Evolutionary conservation across 2,113 vertebrate genomes (phyloP).

Genomic region (Origma solitaria): DNA sequence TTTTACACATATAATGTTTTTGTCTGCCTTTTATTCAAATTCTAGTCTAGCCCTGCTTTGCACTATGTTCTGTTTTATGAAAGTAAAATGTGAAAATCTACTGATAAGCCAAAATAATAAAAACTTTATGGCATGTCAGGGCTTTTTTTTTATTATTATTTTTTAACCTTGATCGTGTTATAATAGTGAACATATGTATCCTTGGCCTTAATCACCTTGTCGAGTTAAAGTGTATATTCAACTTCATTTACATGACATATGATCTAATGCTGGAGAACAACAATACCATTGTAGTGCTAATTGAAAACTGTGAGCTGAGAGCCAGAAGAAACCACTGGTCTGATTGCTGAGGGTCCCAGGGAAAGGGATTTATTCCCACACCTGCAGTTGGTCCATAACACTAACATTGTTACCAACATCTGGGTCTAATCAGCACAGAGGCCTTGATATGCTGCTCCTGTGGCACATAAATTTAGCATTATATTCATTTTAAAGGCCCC

Average conservation of each 20-base stretch:
- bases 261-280: conserved; percentile 81
- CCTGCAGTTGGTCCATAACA: conserved; percentile 80
- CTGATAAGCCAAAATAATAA: conserved; percentile 79
- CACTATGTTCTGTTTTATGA: conserved; percentile 59
- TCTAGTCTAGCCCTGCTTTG: conserved; percentile 6
- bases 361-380: conserved; percentile 79
- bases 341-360: conserved; percentile 75
- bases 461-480: conserved; percentile 81
- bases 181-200: conserved; percentile 80
- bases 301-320: conserved; percentile 73
- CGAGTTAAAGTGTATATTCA: conserved; percentile 76
- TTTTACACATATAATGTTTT: conserved; percentile 8
- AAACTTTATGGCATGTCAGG: conserved; percentile 71
- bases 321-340: conserved; percentile 74
- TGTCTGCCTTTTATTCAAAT: conserved; percentile 44
- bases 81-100: conserved; percentile 78
- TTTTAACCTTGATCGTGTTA: conserved; percentile 71
- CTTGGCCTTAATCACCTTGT: conserved; percentile 80
- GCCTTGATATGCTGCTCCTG: conserved; percentile 74
- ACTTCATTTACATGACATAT: conserved; percentile 81
- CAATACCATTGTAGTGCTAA: conserved; percentile 81
- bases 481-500: conserved; percentile 75
- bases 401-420: conserved; percentile 83
- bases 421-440: conserved; percentile 80
- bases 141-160: conserved; percentile 51